Conservation (phyloP, 2,888 invertebrate genomes). For the Bursaphelenchus okinawaensis region DNA sequence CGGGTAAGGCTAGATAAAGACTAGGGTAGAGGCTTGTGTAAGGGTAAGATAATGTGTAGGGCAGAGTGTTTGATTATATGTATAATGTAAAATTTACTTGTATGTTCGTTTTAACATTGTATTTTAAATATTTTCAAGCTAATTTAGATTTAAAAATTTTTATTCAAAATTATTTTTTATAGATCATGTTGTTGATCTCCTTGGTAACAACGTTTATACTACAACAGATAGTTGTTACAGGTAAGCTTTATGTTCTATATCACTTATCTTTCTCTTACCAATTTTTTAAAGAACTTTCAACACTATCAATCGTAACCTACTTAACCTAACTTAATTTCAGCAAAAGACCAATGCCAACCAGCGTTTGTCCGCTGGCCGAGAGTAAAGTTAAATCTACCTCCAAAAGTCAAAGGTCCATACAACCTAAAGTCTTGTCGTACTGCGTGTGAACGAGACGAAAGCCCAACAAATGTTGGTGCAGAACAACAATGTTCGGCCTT, state of each 20-base stretch:
- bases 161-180: not conserved
- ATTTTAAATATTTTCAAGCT: too few relatives aligned
- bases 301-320: too few relatives aligned
- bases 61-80: too few relatives aligned
- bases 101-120: too few relatives aligned
- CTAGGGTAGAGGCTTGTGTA: too few relatives aligned
- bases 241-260: too few relatives aligned
- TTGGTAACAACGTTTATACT: not conserved
- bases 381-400: constrained; percentile 48
- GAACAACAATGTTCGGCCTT: constrained; percentile 51
- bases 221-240: not conserved
- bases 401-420: constrained; percentile 44
- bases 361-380: constrained; percentile 56
- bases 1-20: too few relatives aligned
- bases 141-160: too few relatives aligned
- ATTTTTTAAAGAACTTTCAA: too few relatives aligned
- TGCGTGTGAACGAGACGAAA: constrained; percentile 49
- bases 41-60: too few relatives aligned
- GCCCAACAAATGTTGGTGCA: constrained; percentile 38
- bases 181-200: not conserved
- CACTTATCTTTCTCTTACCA: too few relatives aligned
- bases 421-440: constrained; percentile 42
- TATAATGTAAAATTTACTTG: too few relatives aligned
- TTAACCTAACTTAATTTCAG: not conserved
- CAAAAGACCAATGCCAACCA: constrained; percentile 31